Base-by-base conservation (phyloP, 2,888 invertebrate genomes). In the Leucania comma region DNA sequence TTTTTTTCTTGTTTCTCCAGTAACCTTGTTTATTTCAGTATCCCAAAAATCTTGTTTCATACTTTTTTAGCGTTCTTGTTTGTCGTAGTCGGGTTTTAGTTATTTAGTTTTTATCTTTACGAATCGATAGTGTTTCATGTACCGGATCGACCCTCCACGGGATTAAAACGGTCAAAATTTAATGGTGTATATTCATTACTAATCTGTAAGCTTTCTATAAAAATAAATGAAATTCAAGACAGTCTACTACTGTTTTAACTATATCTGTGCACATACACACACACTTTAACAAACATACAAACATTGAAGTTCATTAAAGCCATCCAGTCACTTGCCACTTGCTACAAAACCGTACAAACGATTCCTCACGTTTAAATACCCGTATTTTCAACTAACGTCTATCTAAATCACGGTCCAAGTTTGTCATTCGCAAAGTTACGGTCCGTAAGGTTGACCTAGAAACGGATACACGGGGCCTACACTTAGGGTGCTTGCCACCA, bases 371-470 rank as follows among this genome's bases (percentile, higher is more conserved):
- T 86, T 87, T 81, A 84, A 85, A 87, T 86, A 83, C 83, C 81
- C 77, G 77, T 82, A 83, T 81, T 87, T 88, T 88, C 86, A 87
- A 87, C 85, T 86, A 77, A 73, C 75, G 84, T 86, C 84, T 75
- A 87, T 90, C 84, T 88, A 88, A 90, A 90, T 90, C 87, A 91
- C 88, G 88, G 83, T 68, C 82, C 75, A 90, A 90, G 87, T 90
- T 91, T 86, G 88, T 89, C 88, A 86, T 89, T 89, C 83, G 84
- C 75, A 87, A 90, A 90, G 87, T 91, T 87, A 76, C 59, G 72
- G 80, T 66, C 75, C 81, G 83, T 88, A 81, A 88, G 87, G 83
- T 79, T 90, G 91, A 91, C 92, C 91, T 89, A 91, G 90, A 93
- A 92, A 91, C 88, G 84, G 81, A 38, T 38, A 38, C 38, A 38